These are phyloP conservation scores for Campylomormyrus numenius DNA, from an alignment of 2,113 vertebrate genomes.

Conservation along the genomic window DNA sequence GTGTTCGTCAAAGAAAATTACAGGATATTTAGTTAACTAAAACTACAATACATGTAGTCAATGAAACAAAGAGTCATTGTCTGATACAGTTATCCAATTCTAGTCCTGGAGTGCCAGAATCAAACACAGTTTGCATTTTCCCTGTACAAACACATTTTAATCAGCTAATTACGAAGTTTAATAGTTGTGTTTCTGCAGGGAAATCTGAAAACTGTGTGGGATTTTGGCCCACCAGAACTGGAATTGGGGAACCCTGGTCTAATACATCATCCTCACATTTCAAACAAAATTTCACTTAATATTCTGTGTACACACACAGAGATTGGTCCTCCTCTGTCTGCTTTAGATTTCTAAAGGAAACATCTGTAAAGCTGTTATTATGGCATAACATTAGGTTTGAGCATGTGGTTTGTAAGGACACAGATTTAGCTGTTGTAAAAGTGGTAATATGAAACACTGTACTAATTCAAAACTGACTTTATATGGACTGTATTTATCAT, in stretches of 20 bases:
- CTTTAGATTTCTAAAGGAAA: not conserved
- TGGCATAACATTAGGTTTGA: not conserved
- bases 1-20: not conserved
- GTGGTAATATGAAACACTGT: not conserved
- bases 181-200: not conserved
- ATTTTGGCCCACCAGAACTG: not conserved
- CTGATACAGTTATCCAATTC: not conserved
- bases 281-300: not conserved
- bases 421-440: not conserved
- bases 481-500: not conserved
- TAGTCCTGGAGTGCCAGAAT: not conserved
- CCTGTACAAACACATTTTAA: not conserved
- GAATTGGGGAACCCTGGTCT: not conserved
- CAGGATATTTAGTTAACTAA: not conserved
- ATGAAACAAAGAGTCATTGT: not conserved
- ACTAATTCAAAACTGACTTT: not conserved
- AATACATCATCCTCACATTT: not conserved
- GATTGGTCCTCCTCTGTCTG: not conserved
- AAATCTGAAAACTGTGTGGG: not conserved
- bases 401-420: not conserved
- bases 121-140: not conserved
- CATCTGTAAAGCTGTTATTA: not conserved
- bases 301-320: not conserved
- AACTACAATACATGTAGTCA: not conserved
- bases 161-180: not conserved